These are phyloP conservation scores for Papilio gigon DNA, from an alignment of 2,888 invertebrate genomes.

Conservation along the genomic window DNA sequence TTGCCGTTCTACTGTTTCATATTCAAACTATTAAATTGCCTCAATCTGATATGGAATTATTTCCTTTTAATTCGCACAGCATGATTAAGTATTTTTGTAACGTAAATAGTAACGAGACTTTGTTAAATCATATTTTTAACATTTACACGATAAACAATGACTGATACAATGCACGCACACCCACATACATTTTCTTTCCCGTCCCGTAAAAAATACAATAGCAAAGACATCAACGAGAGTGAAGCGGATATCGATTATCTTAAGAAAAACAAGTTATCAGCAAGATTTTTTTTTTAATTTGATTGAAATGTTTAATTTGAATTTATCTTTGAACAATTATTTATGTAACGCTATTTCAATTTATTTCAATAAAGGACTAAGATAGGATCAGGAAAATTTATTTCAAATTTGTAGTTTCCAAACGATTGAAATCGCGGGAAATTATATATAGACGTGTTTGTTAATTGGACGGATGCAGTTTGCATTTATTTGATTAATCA, in stretches of 20 bases:
- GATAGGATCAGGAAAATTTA: too few relatives aligned
- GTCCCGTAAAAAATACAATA: neutral
- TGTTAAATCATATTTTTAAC: neutral
- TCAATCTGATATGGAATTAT: neutral
- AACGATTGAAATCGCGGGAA: too few relatives aligned
- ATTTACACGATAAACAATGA: neutral
- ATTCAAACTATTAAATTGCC: neutral
- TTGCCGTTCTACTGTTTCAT: constrained; percentile 16
- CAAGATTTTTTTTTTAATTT: neutral
- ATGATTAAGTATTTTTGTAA: neutral
- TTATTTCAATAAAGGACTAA: too few relatives aligned
- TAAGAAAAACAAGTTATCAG: too few relatives aligned
- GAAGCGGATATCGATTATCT: neutral
- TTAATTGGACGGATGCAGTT: too few relatives aligned
- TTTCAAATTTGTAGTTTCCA: too few relatives aligned
- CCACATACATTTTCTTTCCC: neutral
- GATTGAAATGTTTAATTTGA: too few relatives aligned
- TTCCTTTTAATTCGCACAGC: neutral
- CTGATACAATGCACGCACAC: neutral
- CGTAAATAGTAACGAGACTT: neutral
- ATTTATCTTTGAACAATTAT: too few relatives aligned
- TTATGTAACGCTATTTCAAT: too few relatives aligned
- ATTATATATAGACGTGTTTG: too few relatives aligned
- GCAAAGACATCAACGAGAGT: neutral
- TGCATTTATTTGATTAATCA: too few relatives aligned